These are phyloP conservation scores for Hycleus cichorii DNA, from an alignment of 1,140 invertebrate species.

Conservation along the genomic window DNA sequence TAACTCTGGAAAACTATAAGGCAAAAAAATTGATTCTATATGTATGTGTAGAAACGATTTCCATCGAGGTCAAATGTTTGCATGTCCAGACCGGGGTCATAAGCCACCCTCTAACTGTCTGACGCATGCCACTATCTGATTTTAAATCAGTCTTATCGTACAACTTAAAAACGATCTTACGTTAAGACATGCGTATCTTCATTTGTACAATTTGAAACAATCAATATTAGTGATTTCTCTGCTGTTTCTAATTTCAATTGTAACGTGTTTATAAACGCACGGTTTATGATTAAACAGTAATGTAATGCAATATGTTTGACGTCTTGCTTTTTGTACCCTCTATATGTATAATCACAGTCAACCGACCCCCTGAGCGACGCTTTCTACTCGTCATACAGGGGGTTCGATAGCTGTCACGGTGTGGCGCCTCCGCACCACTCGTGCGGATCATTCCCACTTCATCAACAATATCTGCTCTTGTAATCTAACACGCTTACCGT, in stretches of 20 bases:
- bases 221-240: background rate
- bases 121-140: conserved; percentile 18
- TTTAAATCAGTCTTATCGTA: conserved; percentile 1
- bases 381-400: background rate
- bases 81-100: conserved; percentile 9
- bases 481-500: conserved; percentile 6
- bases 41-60: background rate
- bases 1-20: no score
- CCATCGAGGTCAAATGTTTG: conserved; percentile 17
- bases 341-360: background rate
- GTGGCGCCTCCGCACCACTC: conserved; percentile 19
- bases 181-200: no score
- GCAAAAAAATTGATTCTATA: conserved; percentile 8
- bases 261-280: background rate
- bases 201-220: background rate
- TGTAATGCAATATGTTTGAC: conserved; percentile 24
- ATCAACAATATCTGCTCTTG: conserved; percentile 12
- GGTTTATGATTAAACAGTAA: conserved; percentile 6
- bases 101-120: conserved; percentile 13
- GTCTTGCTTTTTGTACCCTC: conserved; percentile 13
- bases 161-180: no score
- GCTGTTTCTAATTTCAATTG: background rate
- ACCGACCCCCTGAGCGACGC: background rate
- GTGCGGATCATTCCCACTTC: conserved; percentile 18
- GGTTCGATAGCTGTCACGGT: conserved; percentile 14